phyloP scores from a whole-genome alignment of 53 echinoderm and acorn worm species.

The Echinometra lucunter region DNA sequence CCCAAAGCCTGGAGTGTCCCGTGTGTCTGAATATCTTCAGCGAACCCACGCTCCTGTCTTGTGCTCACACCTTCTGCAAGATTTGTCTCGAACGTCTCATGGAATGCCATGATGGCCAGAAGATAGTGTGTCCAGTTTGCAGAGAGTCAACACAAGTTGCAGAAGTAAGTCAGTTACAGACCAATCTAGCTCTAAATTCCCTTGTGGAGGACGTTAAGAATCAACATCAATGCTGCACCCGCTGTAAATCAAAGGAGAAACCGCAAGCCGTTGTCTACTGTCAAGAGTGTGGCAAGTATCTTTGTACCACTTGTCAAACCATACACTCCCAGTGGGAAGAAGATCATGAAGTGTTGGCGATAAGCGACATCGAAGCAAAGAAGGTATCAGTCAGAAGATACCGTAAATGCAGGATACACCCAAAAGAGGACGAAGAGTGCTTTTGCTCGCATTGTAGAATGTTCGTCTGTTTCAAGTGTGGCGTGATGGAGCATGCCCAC shows the following conservation, averaged over 20 bases:
- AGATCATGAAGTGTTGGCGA: neutral
- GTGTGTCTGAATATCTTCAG: neutral
- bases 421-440: neutral
- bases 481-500: neutral
- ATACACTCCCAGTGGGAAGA: neutral
- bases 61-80: neutral
- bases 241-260: neutral
- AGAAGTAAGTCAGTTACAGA: neutral
- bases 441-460: neutral
- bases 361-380: neutral
- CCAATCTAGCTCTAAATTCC: neutral
- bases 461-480: conserved; percentile 27
- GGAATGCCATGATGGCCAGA: neutral
- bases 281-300: no score
- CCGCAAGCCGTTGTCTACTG: neutral
- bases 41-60: neutral
- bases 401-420: conserved; percentile 14
- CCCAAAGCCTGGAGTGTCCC: neutral
- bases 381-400: neutral
- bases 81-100: neutral
- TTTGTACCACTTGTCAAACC: neutral
- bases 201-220: neutral
- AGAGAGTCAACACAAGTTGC: neutral
- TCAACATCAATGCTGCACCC: neutral
- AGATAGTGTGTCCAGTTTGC: neutral